Evolutionary conservation across 1,140 invertebrate genomes (phyloP).

Genomic region (Pogonomyrmex californicus): DNA sequence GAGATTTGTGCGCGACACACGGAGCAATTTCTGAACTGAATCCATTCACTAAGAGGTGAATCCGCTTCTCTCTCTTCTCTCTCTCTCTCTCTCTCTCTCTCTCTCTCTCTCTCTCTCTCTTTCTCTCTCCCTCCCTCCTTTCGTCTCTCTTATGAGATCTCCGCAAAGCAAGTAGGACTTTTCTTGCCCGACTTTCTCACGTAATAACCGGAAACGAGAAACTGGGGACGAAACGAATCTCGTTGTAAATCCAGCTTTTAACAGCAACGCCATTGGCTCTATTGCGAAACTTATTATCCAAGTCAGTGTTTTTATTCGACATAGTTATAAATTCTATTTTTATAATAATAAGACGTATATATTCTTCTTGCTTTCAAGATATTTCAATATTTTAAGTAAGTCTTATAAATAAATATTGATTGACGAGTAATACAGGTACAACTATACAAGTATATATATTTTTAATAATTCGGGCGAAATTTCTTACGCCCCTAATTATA

Average conservation of each 20-base stretch:
- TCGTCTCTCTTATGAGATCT: neutral
- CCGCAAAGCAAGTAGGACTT: constrained; percentile 61
- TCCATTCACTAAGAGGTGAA: constrained; percentile 62
- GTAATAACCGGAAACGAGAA: constrained; percentile 76
- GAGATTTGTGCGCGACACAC: constrained; percentile 32
- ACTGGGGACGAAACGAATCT: constrained; percentile 66
- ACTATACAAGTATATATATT: too few relatives aligned
- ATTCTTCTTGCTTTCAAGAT: neutral
- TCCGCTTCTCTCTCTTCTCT: neutral
- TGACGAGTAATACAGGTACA: too few relatives aligned
- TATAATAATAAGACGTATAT: neutral
- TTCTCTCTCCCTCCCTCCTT: neutral
- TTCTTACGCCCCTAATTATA: too few relatives aligned
- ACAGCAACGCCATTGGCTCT: constrained; percentile 6
- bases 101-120: neutral
- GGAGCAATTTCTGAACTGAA: constrained; percentile 67
- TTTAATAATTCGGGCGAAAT: too few relatives aligned
- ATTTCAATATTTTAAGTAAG: neutral
- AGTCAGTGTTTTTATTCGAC: neutral
- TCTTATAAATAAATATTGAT: too few relatives aligned
- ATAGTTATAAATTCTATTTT: neutral
- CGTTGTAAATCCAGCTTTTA: constrained; percentile 64
- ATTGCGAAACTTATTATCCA: constrained; percentile 2
- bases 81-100: neutral
- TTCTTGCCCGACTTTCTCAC: constrained; percentile 74